These are phyloP conservation scores for Etheostoma perlongum DNA, from an alignment of 2,797 vertebrate genomes.

Conservation along the genomic window DNA sequence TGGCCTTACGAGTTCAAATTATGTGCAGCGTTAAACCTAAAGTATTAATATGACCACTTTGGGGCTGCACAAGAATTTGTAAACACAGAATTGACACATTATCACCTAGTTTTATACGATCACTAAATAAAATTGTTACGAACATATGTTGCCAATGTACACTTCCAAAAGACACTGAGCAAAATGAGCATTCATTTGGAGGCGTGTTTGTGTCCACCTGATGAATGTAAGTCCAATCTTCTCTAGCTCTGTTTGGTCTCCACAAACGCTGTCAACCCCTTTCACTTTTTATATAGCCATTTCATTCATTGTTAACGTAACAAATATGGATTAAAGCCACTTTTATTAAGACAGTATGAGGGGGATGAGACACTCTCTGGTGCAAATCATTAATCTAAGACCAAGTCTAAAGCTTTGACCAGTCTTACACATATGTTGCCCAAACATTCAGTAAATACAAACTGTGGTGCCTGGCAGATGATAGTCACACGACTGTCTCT, in stretches of 20 bases:
- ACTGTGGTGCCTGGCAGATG: conserved; percentile 35
- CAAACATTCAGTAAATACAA: conserved; percentile 12
- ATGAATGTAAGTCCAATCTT: neutral
- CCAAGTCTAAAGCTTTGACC: neutral
- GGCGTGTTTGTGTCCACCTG: neutral
- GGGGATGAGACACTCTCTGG: neutral
- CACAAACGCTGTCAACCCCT: neutral
- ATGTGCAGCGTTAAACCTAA: neutral
- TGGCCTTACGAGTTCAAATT: neutral
- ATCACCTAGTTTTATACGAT: neutral
- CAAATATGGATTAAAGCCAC: neutral
- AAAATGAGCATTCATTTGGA: neutral
- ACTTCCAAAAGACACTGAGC: neutral
- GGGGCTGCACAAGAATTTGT: neutral
- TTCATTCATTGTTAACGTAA: neutral
- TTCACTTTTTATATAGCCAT: neutral
- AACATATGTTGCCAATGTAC: neutral
- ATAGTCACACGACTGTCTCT: conserved; percentile 17
- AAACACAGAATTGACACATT: neutral
- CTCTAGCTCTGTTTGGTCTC: neutral
- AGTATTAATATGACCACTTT: neutral
- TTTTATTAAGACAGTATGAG: too few relatives aligned
- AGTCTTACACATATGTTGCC: neutral
- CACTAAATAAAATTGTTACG: neutral
- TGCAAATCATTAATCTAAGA: neutral